Evolutionary conservation across 2,888 invertebrate genomes (phyloP).

Genomic region (Aproaerema taeniolella): DNA sequence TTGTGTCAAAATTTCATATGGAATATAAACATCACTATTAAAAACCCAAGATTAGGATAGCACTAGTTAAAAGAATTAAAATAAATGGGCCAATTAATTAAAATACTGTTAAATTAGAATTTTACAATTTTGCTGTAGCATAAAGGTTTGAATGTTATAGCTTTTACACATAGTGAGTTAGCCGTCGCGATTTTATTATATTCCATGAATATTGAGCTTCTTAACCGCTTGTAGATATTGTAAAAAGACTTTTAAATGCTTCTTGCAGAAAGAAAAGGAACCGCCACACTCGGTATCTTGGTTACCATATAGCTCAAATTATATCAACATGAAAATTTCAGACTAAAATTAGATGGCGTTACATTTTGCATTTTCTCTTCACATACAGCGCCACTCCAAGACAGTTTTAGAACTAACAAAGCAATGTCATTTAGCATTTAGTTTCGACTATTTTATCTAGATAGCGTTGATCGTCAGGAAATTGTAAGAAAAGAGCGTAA

Average conservation of each 20-base stretch:
- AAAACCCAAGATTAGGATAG: neutral
- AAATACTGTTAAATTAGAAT: conserved; percentile 31
- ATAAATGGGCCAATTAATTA: conserved; percentile 59
- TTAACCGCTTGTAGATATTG: conserved; percentile 67
- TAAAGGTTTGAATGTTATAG: conserved; percentile 38
- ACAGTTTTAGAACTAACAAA: no score
- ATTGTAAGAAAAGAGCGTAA: no score
- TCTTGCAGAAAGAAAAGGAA: conserved; percentile 22
- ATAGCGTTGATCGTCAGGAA: no score
- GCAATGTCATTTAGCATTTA: no score
- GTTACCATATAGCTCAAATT: no score
- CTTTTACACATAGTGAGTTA: conserved; percentile 56
- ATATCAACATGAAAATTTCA: no score
- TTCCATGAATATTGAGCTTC: conserved; percentile 44
- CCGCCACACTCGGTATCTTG: no score
- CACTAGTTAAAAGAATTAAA: conserved; percentile 26
- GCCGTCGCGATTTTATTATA: conserved; percentile 44
- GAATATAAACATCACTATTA: neutral
- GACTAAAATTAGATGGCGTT: no score
- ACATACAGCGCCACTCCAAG: no score
- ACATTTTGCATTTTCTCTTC: no score
- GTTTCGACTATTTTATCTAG: no score
- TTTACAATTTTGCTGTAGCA: conserved; percentile 37
- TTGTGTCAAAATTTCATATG: no score
- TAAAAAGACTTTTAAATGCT: conserved; percentile 36